These are phyloP conservation scores for Meloidogyne exigua DNA, from an alignment of 1,140 invertebrate species.

Conservation along the genomic window DNA sequence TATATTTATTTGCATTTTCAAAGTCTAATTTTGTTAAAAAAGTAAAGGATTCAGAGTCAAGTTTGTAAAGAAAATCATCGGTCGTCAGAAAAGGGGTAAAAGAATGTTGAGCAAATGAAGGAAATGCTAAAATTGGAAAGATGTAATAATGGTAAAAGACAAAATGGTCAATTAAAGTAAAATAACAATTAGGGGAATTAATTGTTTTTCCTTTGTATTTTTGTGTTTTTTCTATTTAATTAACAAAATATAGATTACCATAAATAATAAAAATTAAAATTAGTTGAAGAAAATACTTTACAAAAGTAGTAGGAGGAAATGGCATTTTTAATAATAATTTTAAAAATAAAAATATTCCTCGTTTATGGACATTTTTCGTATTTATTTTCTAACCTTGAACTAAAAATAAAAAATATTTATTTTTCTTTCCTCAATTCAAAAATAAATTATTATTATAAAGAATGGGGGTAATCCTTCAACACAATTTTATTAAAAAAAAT, in stretches of 20 bases:
- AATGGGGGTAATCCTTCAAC: neutral
- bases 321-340: neutral
- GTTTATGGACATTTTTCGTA: too few species aligned
- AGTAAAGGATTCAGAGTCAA: constrained; percentile 10
- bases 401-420: neutral
- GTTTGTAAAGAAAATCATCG: neutral
- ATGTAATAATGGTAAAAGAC: neutral
- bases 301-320: neutral
- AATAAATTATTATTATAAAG: neutral
- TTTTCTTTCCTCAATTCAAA: neutral
- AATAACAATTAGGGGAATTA: too few species aligned
- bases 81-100: neutral
- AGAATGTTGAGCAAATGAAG: neutral
- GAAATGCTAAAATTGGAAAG: neutral
- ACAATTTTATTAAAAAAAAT: too few species aligned
- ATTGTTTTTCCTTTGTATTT: too few species aligned
- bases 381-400: neutral
- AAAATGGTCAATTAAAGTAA: neutral
- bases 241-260: neutral
- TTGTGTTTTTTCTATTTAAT: too few species aligned
- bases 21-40: constrained; percentile 56
- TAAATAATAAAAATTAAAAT: neutral
- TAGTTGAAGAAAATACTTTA: neutral
- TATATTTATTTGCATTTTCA: constrained; percentile 54
- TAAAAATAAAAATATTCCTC: too few species aligned